phyloP scores from a whole-genome alignment of 2,888 invertebrate genomes.

The Polia nebulosa region DNA sequence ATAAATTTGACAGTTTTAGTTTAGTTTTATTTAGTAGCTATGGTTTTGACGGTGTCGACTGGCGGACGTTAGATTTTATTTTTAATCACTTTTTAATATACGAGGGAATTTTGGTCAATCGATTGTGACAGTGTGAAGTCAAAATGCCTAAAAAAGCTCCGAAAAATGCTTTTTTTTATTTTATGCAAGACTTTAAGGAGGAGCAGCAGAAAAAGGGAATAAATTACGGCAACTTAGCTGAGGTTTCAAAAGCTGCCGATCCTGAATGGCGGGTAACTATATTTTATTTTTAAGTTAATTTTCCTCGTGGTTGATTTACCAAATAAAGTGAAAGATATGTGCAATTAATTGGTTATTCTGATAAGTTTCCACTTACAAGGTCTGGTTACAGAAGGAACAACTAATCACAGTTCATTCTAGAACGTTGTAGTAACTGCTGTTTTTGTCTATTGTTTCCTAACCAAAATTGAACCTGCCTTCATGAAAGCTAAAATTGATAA shows the following conservation, averaged over 20 bases:
- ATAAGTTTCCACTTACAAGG: background rate
- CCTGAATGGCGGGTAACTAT: conserved; percentile 82
- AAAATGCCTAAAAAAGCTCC: conserved; percentile 80
- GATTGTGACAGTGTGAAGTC: background rate
- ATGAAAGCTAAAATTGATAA: background rate
- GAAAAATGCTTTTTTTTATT: conserved; percentile 82
- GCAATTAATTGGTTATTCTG: background rate
- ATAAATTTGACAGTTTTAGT: no score
- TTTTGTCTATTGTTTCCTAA: no score
- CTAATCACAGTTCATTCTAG: background rate
- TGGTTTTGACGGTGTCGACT: no score
- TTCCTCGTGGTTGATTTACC: background rate
- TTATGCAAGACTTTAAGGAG: conserved; percentile 81
- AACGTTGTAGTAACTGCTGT: background rate
- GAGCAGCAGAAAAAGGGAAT: conserved; percentile 80
- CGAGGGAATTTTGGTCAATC: background rate
- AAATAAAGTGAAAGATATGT: background rate
- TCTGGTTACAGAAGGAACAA: background rate
- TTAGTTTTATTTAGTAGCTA: no score
- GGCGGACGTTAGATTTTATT: no score
- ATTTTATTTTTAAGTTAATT: conserved; percentile 4
- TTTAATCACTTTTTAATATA: no score
- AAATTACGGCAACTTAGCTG: conserved; percentile 74
- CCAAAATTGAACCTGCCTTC: no score
- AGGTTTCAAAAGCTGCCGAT: conserved; percentile 81